Evolutionary conservation across 2,888 invertebrate species (phyloP).

Genomic region (Papilio protenor): DNA sequence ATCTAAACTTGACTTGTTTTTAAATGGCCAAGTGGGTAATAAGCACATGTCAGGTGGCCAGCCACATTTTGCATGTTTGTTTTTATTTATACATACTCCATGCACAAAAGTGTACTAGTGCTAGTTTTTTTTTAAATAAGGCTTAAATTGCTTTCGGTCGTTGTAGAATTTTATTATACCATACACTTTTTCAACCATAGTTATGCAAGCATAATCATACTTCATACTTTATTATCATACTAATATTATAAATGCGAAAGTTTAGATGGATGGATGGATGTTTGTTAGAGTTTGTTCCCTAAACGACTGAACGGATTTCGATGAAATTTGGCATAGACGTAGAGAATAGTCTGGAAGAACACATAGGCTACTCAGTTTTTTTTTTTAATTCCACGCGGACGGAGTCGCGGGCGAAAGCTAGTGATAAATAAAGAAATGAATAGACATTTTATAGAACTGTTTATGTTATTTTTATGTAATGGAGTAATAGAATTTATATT

Average conservation of each 20-base stretch:
- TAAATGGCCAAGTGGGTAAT: constrained; percentile 59
- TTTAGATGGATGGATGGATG: background rate
- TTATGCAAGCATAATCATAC: constrained; percentile 13
- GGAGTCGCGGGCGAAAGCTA: too few relatives aligned
- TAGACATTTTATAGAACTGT: background rate
- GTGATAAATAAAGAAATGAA: background rate
- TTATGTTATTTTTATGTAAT: background rate
- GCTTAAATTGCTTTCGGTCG: constrained; percentile 48
- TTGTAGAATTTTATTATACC: constrained; percentile 9
- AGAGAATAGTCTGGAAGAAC: too few relatives aligned
- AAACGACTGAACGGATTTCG: too few relatives aligned
- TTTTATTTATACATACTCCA: constrained; percentile 56
- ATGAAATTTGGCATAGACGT: too few relatives aligned
- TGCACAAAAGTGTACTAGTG: constrained; percentile 54
- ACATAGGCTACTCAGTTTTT: too few relatives aligned
- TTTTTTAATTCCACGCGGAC: too few relatives aligned
- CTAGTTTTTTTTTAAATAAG: constrained; percentile 52
- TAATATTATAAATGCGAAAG: too few relatives aligned
- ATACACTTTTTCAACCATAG: constrained; percentile 35
- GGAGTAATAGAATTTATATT: background rate
- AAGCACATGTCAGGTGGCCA: constrained; percentile 71
- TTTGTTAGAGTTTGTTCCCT: too few relatives aligned
- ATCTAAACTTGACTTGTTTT: constrained; percentile 65
- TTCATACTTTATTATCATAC: background rate
- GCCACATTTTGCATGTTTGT: constrained; percentile 58